Conservation (phyloP, 2,888 invertebrate species). For the Melanotus villosus region DNA sequence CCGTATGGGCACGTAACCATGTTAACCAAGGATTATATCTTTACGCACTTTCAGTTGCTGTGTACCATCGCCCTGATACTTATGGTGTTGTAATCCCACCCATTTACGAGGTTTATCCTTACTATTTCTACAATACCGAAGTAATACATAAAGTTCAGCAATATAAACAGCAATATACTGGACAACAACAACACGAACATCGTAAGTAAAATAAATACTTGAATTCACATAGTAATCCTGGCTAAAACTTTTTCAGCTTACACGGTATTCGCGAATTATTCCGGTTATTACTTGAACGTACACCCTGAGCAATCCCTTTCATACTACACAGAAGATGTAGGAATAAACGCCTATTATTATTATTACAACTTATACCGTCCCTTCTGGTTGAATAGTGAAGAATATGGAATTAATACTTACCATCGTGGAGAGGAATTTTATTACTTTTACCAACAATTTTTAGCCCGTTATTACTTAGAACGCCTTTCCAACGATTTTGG, state of each 20-base stretch:
- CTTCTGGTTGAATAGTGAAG: conserved; percentile 74
- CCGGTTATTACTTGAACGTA: conserved; percentile 71
- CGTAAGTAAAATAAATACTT: too few species aligned
- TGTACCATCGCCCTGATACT: conserved; percentile 76
- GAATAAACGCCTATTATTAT: conserved; percentile 77
- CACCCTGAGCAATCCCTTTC: conserved; percentile 72
- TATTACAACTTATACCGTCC: conserved; percentile 75
- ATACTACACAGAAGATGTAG: conserved; percentile 83
- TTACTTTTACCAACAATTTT: conserved; percentile 77
- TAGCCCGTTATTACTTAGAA: conserved; percentile 83
- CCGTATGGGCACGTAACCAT: conserved; percentile 77
- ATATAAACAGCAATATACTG: conserved; percentile 2
- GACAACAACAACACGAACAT: background rate
- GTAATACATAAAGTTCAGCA: background rate
- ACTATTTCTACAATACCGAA: conserved; percentile 72
- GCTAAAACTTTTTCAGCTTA: conserved; percentile 62
- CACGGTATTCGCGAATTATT: conserved; percentile 76
- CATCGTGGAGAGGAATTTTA: conserved; percentile 77
- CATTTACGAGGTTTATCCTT: conserved; percentile 81
- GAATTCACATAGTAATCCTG: too few species aligned
- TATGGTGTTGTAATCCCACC: conserved; percentile 79
- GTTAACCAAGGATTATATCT: conserved; percentile 81
- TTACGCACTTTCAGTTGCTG: conserved; percentile 75
- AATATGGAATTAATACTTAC: conserved; percentile 70
- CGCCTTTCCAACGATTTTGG: conserved; percentile 79